phyloP scores from a whole-genome alignment of 2,888 invertebrate genomes.

The Eurois occulta region DNA sequence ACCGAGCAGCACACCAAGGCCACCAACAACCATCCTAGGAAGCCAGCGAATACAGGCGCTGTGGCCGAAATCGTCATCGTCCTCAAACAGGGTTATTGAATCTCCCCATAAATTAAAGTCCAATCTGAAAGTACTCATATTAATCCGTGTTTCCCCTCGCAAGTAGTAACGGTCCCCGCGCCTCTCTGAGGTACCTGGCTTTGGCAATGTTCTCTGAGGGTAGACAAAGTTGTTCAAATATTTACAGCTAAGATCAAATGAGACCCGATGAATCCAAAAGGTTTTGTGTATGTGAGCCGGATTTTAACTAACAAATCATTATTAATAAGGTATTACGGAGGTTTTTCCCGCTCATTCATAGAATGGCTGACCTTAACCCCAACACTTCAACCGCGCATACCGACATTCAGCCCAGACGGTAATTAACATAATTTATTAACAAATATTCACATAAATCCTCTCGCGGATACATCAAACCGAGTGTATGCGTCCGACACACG shows the following conservation, averaged over 20 bases:
- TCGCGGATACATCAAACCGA: constrained; percentile 41
- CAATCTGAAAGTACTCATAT: not conserved
- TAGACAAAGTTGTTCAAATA: not conserved
- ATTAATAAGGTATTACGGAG: constrained; percentile 10
- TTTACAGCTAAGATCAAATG: not conserved
- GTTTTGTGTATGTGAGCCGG: not conserved
- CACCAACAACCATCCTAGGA: not conserved
- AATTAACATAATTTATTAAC: constrained; percentile 49
- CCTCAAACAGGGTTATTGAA: not conserved
- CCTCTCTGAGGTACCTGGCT: not conserved
- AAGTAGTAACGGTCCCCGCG: too few relatives aligned
- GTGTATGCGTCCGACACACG: constrained; percentile 27
- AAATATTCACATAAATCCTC: constrained; percentile 42
- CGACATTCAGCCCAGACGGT: constrained; percentile 20
- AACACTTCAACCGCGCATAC: constrained; percentile 30
- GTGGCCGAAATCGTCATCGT: not conserved
- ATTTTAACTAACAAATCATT: not conserved
- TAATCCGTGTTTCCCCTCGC: not conserved
- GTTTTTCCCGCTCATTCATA: constrained; percentile 9
- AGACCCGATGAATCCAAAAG: not conserved
- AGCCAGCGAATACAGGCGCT: not conserved
- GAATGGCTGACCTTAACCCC: constrained; percentile 6
- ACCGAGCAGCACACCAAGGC: not conserved
- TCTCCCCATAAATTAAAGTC: not conserved
- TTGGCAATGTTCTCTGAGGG: not conserved